A percentile compares a stretch with the other conserved stretches of the same genome.
Evolutionary conservation across 1,140 invertebrate genomes (phyloP).

Genomic region (Brachystomella parvula): DNA sequence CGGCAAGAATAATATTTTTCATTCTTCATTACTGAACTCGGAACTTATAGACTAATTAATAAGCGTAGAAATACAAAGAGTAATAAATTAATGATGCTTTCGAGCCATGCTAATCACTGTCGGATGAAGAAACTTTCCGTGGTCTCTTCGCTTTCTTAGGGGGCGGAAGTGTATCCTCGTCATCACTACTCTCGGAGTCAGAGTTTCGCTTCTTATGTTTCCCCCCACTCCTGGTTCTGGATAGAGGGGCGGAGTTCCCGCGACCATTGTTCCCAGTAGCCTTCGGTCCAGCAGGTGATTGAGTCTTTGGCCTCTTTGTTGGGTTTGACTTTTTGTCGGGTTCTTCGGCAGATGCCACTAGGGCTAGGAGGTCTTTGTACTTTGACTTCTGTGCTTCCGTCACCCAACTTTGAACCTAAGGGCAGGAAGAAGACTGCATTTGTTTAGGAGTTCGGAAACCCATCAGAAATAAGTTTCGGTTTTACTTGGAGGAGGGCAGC

Average conservation of each 20-base stretch:
- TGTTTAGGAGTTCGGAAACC: background rate
- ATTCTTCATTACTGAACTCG: too few species aligned
- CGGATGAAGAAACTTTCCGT: background rate
- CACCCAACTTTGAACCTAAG: slow-evolving; percentile 34
- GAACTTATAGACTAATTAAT: background rate
- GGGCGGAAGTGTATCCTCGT: background rate
- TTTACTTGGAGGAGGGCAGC: slow-evolving; percentile 59
- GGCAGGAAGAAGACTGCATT: slow-evolving; percentile 7
- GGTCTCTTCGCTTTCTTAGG: slow-evolving; percentile 5
- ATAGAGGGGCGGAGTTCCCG: slow-evolving; percentile 7
- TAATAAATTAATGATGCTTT: slow-evolving; percentile 5
- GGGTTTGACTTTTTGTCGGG: slow-evolving; percentile 18
- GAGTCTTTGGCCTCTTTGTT: slow-evolving; percentile 15
- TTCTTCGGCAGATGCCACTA: slow-evolving; percentile 78
- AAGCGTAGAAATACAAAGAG: background rate
- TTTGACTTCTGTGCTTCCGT: slow-evolving; percentile 77
- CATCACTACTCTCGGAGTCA: background rate
- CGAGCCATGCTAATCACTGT: background rate
- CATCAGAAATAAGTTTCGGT: background rate
- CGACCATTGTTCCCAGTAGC: background rate
- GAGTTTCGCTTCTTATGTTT: background rate
- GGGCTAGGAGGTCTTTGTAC: slow-evolving; percentile 81
- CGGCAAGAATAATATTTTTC: too few species aligned
- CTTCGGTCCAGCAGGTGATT: slow-evolving; percentile 18
- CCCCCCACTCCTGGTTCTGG: slow-evolving; percentile 25